A percentile compares a stretch with the other conserved stretches of the same genome.
phyloP scores from a whole-genome alignment of 2,797 vertebrate species.

The Acanthurus leucopareius region DNA sequence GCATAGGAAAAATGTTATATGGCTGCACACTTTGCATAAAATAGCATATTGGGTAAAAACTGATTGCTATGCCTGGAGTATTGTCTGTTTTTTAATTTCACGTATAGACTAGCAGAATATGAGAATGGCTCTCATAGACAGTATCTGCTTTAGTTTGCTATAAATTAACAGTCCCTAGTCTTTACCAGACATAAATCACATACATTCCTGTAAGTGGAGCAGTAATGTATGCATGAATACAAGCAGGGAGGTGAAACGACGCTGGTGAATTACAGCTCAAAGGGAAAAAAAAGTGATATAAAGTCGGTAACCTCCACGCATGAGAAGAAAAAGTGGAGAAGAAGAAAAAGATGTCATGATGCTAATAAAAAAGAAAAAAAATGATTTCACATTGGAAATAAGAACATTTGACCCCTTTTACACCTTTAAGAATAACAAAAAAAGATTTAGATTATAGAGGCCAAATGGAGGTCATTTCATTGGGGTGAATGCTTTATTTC shows the following conservation, averaged over 20 bases:
- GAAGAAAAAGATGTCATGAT: neutral
- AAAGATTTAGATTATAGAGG: neutral
- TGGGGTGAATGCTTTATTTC: neutral
- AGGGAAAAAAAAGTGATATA: constrained; percentile 11
- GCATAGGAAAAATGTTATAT: constrained; percentile 22
- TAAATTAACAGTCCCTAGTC: constrained; percentile 20
- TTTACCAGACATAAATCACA: constrained; percentile 45
- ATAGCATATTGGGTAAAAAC: constrained; percentile 11
- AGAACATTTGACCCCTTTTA: neutral
- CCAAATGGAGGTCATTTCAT: neutral
- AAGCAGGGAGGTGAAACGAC: constrained; percentile 32
- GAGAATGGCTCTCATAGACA: constrained; percentile 1
- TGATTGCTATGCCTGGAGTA: neutral
- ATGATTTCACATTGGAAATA: neutral
- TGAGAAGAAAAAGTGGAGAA: neutral
- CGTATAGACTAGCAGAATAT: neutral
- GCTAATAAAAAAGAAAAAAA: neutral
- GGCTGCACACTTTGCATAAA: constrained; percentile 37
- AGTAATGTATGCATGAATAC: constrained; percentile 51
- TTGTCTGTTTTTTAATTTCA: constrained; percentile 33
- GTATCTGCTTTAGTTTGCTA: constrained; percentile 26
- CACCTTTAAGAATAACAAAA: neutral
- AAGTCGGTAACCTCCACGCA: neutral
- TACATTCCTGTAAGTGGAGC: constrained; percentile 27
- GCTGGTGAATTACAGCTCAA: constrained; percentile 24